These are phyloP conservation scores for Leiothrix lutea DNA, from an alignment of 2,113 vertebrate genomes.

Conservation along the genomic window DNA sequence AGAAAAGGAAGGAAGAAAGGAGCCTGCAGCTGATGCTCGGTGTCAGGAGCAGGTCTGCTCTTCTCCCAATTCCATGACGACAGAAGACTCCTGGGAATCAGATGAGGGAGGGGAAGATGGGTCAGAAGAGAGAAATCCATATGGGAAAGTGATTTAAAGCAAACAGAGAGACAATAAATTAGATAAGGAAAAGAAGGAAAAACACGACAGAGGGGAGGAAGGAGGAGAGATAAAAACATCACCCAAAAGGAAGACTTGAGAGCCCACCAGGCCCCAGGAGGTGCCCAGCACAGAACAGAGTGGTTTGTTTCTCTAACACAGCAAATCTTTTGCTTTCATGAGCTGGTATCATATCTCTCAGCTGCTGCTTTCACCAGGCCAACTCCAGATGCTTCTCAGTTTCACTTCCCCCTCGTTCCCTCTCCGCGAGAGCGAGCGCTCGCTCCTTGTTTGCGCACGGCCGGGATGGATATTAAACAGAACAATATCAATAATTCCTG, in stretches of 20 bases:
- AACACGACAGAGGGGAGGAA: neutral
- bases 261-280: slow-evolving; percentile 6
- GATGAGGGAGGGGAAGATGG: neutral
- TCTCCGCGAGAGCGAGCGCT: neutral
- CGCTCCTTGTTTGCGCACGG: neutral
- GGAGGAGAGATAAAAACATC: neutral
- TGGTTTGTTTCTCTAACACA: slow-evolving; percentile 18
- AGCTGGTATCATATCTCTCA: slow-evolving; percentile 43
- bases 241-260: neutral
- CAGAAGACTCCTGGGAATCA: slow-evolving; percentile 12
- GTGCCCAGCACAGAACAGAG: slow-evolving; percentile 10
- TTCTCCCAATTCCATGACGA: slow-evolving; percentile 32
- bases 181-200: slow-evolving; percentile 12
- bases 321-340: slow-evolving; percentile 19
- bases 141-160: slow-evolving; percentile 23
- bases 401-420: slow-evolving; percentile 25
- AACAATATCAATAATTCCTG: slow-evolving; percentile 39
- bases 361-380: slow-evolving; percentile 23
- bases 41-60: neutral
- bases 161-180: slow-evolving; percentile 30
- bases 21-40: slow-evolving; percentile 6
- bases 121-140: slow-evolving; percentile 15
- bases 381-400: slow-evolving; percentile 30
- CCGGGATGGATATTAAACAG: slow-evolving; percentile 57
- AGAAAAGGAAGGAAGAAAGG: neutral